Evolutionary conservation across 2,888 invertebrate genomes (phyloP).

Genomic region (Melanophora roralis): DNA sequence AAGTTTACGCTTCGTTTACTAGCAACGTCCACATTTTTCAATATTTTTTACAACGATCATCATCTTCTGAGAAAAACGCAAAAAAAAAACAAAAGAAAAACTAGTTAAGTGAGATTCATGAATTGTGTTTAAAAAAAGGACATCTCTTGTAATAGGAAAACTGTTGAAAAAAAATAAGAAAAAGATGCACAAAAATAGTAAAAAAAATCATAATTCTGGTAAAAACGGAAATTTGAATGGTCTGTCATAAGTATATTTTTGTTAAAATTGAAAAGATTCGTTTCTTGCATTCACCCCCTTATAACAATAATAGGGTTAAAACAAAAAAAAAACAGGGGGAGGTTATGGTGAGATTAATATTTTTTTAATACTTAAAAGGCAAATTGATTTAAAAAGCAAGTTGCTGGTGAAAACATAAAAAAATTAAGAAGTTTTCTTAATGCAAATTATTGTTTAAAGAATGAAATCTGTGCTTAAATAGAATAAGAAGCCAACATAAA

Average conservation of each 20-base stretch:
- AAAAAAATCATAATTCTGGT: constrained; percentile 59
- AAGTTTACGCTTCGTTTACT: constrained; percentile 63
- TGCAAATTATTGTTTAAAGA: constrained; percentile 33
- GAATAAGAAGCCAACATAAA: constrained; percentile 25
- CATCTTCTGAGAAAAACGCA: constrained; percentile 12
- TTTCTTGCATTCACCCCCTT: background rate
- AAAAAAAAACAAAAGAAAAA: constrained; percentile 7
- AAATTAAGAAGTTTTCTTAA: constrained; percentile 20
- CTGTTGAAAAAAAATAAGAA: constrained; percentile 20
- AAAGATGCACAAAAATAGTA: constrained; percentile 1
- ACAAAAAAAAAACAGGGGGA: background rate
- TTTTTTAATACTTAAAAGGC: constrained; percentile 44
- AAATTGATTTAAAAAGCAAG: constrained; percentile 46
- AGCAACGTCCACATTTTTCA: constrained; percentile 48
- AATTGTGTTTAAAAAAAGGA: constrained; percentile 61
- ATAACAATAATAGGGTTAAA: constrained; percentile 47
- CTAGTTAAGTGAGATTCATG: constrained; percentile 60
- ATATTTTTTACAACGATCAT: constrained; percentile 34
- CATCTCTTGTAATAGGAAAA: constrained; percentile 52
- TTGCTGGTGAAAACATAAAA: constrained; percentile 16
- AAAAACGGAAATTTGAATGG: constrained; percentile 64
- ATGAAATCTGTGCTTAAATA: constrained; percentile 51
- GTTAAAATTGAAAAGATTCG: constrained; percentile 58
- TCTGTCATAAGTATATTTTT: constrained; percentile 60
- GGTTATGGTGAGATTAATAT: background rate